Conservation (phyloP, 2,888 invertebrate species). For the Dasysyrphus tricinctus region DNA sequence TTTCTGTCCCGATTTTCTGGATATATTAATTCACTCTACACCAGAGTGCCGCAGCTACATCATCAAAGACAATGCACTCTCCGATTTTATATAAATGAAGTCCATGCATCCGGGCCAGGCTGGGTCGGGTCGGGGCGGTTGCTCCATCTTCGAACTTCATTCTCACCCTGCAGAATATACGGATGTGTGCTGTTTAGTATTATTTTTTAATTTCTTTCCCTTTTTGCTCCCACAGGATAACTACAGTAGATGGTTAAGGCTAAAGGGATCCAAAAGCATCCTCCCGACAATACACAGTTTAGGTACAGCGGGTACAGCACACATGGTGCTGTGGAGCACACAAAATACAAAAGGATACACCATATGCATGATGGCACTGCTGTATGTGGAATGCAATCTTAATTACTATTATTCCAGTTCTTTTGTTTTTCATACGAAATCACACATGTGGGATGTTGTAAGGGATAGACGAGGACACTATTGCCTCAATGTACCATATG, state of each 20-base stretch:
- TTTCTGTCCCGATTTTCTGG: constrained; percentile 21
- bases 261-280: constrained; percentile 37
- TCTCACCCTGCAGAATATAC: constrained; percentile 23
- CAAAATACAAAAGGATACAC: constrained; percentile 30
- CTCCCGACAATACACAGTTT: constrained; percentile 4
- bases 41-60: constrained; percentile 11
- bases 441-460: constrained; percentile 57
- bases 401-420: constrained; percentile 69
- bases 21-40: constrained; percentile 40
- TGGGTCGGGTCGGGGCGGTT: neutral
- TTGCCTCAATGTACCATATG: constrained; percentile 23
- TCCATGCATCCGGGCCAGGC: constrained; percentile 32
- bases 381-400: constrained; percentile 71
- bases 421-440: constrained; percentile 52
- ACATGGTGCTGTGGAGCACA: constrained; percentile 27
- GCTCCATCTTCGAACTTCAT: constrained; percentile 48
- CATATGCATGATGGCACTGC: constrained; percentile 32
- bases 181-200: constrained; percentile 56
- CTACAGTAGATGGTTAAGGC: constrained; percentile 5
- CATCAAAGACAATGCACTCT: constrained; percentile 63
- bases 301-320: constrained; percentile 17
- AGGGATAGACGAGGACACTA: constrained; percentile 44
- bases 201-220: constrained; percentile 64
- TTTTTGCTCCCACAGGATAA: constrained; percentile 13
- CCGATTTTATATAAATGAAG: constrained; percentile 40